Evolutionary conservation across 2,113 vertebrate species (phyloP), one percentile per base, ranked within the genome.

Genomic region (Arvicanthis niloticus): DNA sequence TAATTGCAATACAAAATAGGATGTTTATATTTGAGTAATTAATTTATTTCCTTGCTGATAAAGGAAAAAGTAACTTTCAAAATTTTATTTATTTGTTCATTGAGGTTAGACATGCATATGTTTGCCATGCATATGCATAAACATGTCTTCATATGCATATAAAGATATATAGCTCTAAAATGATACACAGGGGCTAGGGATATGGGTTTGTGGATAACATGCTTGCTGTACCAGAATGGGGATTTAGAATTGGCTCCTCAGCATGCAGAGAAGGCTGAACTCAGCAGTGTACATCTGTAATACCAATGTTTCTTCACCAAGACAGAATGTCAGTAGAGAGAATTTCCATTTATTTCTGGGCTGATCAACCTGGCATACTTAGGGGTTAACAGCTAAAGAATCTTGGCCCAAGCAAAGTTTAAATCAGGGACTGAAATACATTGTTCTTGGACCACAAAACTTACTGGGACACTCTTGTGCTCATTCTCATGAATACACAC

Each of bases 61-160:
- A 90, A 80, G 56, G 37, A 51, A 81, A 94, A 87, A 34, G 10
- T 81, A 58, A 73, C 62, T 96, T 92, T 51, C 31, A 70, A 88
- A 88, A 62, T 92, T 75, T 75, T 53, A 51, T 91, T 85, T 86
- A 51, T 40, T 82, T 76, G 70, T n/a, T 75, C 31, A 29, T n/a
- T 65, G 78, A 91, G 16, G 10, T 84, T 0, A 21, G 7, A 51
- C 7, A 37, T 48, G 40, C 0, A 51, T 48, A 45, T 62, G n/a
- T 31, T 65, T 60, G 58, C 1, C 58, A 60, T 22, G 58, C 19
- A 60, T 22, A 22, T 22, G 19, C 21, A 21, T 67, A 77, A 72
- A 85, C n/a, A 6, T 37, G 3, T 88, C 9, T 81, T 21, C 37
- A 9, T 48, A 15, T 24, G 10, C 1, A 21, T 26, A 8, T 60